phyloP scores from a whole-genome alignment of 2,888 invertebrate genomes.

The Petrolisthes cinctipes region DNA sequence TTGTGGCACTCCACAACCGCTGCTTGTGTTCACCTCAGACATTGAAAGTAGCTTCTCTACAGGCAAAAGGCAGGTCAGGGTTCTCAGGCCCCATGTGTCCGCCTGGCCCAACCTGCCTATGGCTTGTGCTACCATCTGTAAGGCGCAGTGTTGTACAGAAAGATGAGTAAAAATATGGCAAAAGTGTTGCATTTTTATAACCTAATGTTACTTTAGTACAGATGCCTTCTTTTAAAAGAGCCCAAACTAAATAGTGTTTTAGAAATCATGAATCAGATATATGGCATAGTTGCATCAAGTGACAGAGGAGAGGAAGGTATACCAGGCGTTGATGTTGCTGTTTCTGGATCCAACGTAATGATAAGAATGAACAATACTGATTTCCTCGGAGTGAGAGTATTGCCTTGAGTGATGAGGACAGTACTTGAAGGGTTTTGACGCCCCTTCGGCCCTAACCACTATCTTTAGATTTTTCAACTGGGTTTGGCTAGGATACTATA shows the following conservation, averaged over 20 bases:
- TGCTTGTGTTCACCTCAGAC: background rate
- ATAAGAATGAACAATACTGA: no score
- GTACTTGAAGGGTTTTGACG: no score
- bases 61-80: slow-evolving; percentile 15
- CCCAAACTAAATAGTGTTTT: background rate
- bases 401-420: no score
- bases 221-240: no score
- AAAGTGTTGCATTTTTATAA: slow-evolving; percentile 20
- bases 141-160: slow-evolving; percentile 54
- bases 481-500: no score
- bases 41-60: background rate
- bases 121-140: slow-evolving; percentile 40
- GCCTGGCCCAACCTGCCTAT: slow-evolving; percentile 8
- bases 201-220: background rate
- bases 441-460: no score
- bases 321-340: background rate
- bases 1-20: background rate
- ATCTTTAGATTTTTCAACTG: no score
- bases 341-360: no score
- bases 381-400: no score
- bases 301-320: background rate
- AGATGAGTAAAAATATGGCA: slow-evolving; percentile 52
- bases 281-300: no score
- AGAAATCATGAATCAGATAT: no score
- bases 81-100: slow-evolving; percentile 13